A percentile compares a stretch with the other conserved stretches of the same genome.
Evolutionary conservation across 2,113 vertebrate species (phyloP).

Genomic region (Corydoras sp.): DNA sequence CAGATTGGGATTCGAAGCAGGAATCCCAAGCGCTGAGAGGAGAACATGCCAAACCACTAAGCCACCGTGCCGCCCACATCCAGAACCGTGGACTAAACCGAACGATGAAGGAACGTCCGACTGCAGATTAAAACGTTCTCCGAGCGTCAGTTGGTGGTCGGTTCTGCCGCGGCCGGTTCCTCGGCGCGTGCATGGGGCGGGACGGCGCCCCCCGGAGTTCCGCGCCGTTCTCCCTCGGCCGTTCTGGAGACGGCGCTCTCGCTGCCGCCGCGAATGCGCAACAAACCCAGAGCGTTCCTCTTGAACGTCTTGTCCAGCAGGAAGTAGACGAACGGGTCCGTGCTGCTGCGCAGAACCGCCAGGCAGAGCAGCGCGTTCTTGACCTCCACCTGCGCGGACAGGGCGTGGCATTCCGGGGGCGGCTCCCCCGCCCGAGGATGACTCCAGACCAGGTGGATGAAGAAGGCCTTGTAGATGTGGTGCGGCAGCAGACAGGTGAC

Average conservation of each 20-base stretch:
- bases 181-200: not conserved
- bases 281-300: slow-evolving; percentile 29
- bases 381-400: slow-evolving; percentile 55
- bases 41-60: too few species aligned
- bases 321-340: slow-evolving; percentile 59
- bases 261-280: slow-evolving; percentile 1
- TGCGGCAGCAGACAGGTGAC: slow-evolving; percentile 57
- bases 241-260: slow-evolving; percentile 14
- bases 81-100: too few species aligned
- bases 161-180: too few species aligned
- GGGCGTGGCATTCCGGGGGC: slow-evolving; percentile 46
- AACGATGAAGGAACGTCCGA: too few species aligned
- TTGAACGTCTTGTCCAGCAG: slow-evolving; percentile 59
- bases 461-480: slow-evolving; percentile 58
- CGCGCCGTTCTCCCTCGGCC: not conserved
- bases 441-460: slow-evolving; percentile 33
- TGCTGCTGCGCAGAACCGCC: slow-evolving; percentile 45
- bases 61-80: too few species aligned
- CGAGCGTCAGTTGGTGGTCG: too few species aligned
- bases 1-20: too few species aligned
- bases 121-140: too few species aligned
- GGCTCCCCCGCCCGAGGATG: not conserved
- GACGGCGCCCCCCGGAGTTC: not conserved
- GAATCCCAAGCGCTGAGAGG: too few species aligned
- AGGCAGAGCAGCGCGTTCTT: slow-evolving; percentile 58